Evolutionary conservation across 1,140 invertebrate genomes (phyloP).

Genomic region (Anoplolepis gracilipes): DNA sequence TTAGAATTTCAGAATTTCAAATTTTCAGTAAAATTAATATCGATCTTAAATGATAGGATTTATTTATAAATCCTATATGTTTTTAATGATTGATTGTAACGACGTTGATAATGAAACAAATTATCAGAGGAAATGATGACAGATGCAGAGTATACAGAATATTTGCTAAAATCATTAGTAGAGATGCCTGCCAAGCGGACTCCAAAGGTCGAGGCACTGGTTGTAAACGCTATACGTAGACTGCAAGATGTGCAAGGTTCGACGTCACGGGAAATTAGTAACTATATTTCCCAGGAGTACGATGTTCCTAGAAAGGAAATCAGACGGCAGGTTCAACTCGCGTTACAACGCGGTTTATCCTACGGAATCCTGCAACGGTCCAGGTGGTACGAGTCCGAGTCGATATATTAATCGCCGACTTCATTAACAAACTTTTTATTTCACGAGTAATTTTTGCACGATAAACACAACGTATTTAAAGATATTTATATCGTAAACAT

Average conservation of each 20-base stretch:
- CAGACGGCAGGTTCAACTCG: conserved; percentile 77
- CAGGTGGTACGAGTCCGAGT: conserved; percentile 69
- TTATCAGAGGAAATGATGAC: background rate
- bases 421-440: background rate
- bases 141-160: background rate
- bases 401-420: background rate
- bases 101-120: background rate
- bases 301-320: conserved; percentile 73
- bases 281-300: conserved; percentile 80
- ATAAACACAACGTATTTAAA: background rate
- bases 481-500: background rate
- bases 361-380: conserved; percentile 79
- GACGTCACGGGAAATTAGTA: conserved; percentile 80
- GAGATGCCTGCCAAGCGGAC: conserved; percentile 59
- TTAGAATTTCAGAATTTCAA: background rate
- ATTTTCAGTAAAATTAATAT: background rate
- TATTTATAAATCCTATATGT: too few relatives aligned
- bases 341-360: conserved; percentile 78
- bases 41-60: background rate
- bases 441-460: background rate
- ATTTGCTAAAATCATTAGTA: conserved; percentile 8
- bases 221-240: conserved; percentile 80
- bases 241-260: conserved; percentile 81
- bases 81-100: background rate
- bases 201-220: conserved; percentile 78